A percentile compares a stretch with the other conserved stretches of the same genome.
Evolutionary conservation across 2,888 invertebrate species (phyloP).

Genomic region (Dascillus cervinus): DNA sequence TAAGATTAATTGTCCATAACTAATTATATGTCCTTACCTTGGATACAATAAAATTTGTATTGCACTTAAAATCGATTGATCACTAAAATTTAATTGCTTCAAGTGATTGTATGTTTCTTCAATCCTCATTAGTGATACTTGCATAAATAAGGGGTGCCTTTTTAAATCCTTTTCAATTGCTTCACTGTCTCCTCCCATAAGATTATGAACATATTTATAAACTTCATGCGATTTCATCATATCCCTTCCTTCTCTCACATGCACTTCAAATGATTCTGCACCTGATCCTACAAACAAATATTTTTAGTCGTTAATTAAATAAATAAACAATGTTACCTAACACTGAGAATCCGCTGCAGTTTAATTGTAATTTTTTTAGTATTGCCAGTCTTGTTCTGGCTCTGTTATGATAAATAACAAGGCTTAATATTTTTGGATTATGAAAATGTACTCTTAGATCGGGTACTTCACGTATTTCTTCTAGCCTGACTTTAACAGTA

Average conservation of each 20-base stretch:
- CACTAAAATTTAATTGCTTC: slow-evolving; percentile 43
- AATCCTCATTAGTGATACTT: slow-evolving; percentile 52
- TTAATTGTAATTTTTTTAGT: slow-evolving; percentile 44
- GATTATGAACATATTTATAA: slow-evolving; percentile 37
- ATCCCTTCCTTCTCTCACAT: slow-evolving; percentile 47
- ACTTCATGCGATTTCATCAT: slow-evolving; percentile 45
- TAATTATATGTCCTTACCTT: slow-evolving; percentile 44
- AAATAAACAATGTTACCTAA: too few species aligned
- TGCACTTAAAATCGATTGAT: slow-evolving; percentile 50
- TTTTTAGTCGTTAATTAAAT: slow-evolving; percentile 3
- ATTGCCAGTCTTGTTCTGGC: slow-evolving; percentile 46
- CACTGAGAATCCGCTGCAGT: slow-evolving; percentile 45
- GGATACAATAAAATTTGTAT: slow-evolving; percentile 63
- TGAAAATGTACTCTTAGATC: slow-evolving; percentile 53
- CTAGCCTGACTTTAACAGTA: slow-evolving; percentile 51
- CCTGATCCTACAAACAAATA: slow-evolving; percentile 23
- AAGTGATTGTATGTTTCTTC: slow-evolving; percentile 53
- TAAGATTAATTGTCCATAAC: slow-evolving; percentile 8
- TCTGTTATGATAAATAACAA: slow-evolving; percentile 46
- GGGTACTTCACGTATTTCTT: slow-evolving; percentile 48
- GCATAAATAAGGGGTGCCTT: slow-evolving; percentile 58
- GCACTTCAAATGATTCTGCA: slow-evolving; percentile 40
- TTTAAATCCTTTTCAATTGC: slow-evolving; percentile 39
- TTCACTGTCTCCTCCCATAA: slow-evolving; percentile 31
- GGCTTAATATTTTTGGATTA: slow-evolving; percentile 51